These are phyloP conservation scores for Tamias sibiricus DNA, from an alignment of 2,113 vertebrate species.

Conservation along the genomic window DNA sequence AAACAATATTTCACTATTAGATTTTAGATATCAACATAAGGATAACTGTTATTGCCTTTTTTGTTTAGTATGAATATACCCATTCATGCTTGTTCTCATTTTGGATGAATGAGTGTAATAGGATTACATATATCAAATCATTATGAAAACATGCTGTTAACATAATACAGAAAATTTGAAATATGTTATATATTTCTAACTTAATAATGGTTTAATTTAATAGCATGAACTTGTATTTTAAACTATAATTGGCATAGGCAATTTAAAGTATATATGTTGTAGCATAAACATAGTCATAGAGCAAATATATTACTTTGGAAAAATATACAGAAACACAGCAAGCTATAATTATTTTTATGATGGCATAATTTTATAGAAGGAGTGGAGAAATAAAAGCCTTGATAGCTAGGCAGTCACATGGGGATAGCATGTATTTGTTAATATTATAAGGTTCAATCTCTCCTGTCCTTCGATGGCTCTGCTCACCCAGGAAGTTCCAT, in stretches of 20 bases:
- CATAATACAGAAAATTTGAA: neutral
- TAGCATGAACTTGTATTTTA: neutral
- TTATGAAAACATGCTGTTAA: slow-evolving; percentile 24
- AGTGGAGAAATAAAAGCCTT: neutral
- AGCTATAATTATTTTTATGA: slow-evolving; percentile 53
- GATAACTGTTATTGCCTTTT: neutral
- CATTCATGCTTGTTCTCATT: neutral
- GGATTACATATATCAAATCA: neutral
- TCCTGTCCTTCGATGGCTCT: neutral
- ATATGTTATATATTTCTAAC: neutral
- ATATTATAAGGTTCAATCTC: neutral
- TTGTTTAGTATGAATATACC: neutral
- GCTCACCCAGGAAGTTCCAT: neutral
- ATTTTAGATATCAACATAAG: neutral
- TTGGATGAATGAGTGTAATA: slow-evolving; percentile 40
- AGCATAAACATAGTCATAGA: neutral
- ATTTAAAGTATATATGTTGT: slow-evolving; percentile 28
- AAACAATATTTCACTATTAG: neutral
- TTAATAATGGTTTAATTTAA: slow-evolving; percentile 44
- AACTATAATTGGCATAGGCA: slow-evolving; percentile 8
- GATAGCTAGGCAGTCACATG: neutral
- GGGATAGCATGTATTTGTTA: neutral
- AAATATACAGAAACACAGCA: neutral
- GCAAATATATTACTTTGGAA: slow-evolving; percentile 43
- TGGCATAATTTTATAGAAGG: slow-evolving; percentile 27